phyloP scores from a whole-genome alignment of 92 coral and sea anemone genomes.

The Paramuricea clavata region DNA sequence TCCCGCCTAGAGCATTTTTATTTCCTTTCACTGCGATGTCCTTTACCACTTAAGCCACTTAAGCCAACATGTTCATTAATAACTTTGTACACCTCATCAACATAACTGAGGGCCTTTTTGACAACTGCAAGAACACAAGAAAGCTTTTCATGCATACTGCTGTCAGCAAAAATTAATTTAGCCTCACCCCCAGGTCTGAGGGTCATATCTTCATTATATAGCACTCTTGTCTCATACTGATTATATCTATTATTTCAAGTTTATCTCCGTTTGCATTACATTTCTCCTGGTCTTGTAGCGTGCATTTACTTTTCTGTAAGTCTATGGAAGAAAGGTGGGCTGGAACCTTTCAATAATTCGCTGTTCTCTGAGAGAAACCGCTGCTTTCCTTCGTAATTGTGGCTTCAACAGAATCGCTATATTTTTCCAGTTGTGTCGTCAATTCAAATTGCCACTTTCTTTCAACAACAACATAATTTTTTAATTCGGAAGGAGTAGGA shows the following conservation, averaged over 20 bases:
- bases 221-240: not conserved
- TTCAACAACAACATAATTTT: constrained; percentile 3
- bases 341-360: too few species aligned
- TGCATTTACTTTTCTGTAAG: too few species aligned
- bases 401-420: not conserved
- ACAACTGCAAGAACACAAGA: constrained; percentile 17
- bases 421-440: not conserved
- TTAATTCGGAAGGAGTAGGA: not conserved
- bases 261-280: not conserved
- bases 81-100: constrained; percentile 80
- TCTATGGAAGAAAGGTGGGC: too few species aligned
- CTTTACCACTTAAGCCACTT: not conserved
- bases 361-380: too few species aligned
- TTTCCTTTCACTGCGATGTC: not conserved
- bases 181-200: too few species aligned
- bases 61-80: not conserved
- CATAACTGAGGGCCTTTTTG: constrained; percentile 89
- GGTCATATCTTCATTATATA: too few species aligned
- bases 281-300: too few species aligned
- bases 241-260: not conserved
- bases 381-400: not conserved
- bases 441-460: not conserved
- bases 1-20: not conserved
- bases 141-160: not conserved
- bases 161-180: too few species aligned